phyloP scores from a whole-genome alignment of 2,888 invertebrate species.

The Orthonevra nobilis region DNA sequence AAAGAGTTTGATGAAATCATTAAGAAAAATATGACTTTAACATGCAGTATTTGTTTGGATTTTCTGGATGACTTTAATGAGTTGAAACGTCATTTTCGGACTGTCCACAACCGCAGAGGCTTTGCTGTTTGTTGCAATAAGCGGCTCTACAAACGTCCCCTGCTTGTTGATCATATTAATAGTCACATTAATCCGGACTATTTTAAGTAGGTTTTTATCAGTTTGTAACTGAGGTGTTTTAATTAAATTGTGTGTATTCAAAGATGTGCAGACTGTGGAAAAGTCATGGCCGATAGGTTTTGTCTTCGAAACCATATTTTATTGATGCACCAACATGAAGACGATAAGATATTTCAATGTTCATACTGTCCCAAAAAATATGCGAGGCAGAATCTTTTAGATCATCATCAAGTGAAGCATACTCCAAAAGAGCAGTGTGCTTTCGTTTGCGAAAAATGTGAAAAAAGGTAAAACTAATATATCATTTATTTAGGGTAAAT shows the following conservation, averaged over 20 bases:
- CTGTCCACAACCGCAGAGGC: constrained; percentile 65
- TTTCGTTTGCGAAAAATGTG: no score
- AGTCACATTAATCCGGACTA: constrained; percentile 65
- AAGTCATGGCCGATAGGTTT: constrained; percentile 72
- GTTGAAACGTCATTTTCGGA: constrained; percentile 67
- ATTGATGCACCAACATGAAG: constrained; percentile 69
- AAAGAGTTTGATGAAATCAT: constrained; percentile 70
- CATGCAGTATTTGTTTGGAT: constrained; percentile 67
- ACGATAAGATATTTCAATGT: constrained; percentile 53
- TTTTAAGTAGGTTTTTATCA: no score
- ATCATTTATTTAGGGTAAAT: not conserved
- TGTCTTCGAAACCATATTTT: constrained; percentile 73
- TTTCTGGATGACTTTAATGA: constrained; percentile 65
- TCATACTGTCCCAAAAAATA: constrained; percentile 47
- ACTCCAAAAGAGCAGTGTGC: constrained; percentile 68
- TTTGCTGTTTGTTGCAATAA: constrained; percentile 72
- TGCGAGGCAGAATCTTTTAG: constrained; percentile 67
- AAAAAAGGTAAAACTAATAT: no score
- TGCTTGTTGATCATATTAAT: constrained; percentile 71
- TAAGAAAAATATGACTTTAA: constrained; percentile 67
- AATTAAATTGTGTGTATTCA: no score
- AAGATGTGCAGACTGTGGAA: no score
- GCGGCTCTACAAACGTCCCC: constrained; percentile 65
- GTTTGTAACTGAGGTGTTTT: no score
- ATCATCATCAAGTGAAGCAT: constrained; percentile 67